A percentile compares a stretch with the other conserved stretches of the same genome.
Evolutionary conservation across 2,888 invertebrate species (phyloP).

Genomic region (Acleris sparsana): DNA sequence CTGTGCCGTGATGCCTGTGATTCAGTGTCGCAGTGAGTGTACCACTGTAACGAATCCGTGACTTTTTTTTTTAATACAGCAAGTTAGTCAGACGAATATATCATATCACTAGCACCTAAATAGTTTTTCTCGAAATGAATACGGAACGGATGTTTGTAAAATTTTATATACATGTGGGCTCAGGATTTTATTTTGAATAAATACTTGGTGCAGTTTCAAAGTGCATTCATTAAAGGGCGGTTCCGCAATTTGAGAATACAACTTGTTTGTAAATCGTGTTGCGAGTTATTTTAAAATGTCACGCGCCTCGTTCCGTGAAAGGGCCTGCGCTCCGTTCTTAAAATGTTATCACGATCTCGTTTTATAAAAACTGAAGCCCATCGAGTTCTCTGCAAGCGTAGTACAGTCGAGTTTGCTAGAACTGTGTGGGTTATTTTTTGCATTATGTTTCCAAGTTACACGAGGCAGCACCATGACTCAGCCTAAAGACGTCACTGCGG

Average conservation of each 20-base stretch:
- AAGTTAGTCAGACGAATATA: not conserved
- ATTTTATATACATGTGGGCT: too few relatives aligned
- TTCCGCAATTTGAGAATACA: slow-evolving; percentile 37
- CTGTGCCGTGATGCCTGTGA: slow-evolving; percentile 26
- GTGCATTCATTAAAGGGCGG: slow-evolving; percentile 16
- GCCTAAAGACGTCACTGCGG: slow-evolving; percentile 45
- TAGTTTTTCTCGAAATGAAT: too few relatives aligned
- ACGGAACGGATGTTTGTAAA: too few relatives aligned
- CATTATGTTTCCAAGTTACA: slow-evolving; percentile 9
- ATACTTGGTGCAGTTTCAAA: slow-evolving; percentile 8
- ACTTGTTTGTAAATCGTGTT: slow-evolving; percentile 45
- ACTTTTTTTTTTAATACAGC: not conserved
- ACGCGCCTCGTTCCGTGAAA: slow-evolving; percentile 61
- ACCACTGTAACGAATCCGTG: slow-evolving; percentile 12
- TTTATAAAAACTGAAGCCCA: slow-evolving; percentile 54
- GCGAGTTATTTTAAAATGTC: slow-evolving; percentile 65
- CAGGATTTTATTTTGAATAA: not conserved
- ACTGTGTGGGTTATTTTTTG: slow-evolving; percentile 16
- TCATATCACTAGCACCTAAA: not conserved
- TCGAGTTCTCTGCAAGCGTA: slow-evolving; percentile 37
- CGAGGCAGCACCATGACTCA: slow-evolving; percentile 46
- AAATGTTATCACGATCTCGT: slow-evolving; percentile 72
- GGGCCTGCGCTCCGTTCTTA: slow-evolving; percentile 58
- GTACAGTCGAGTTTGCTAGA: slow-evolving; percentile 21
- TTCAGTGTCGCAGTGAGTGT: slow-evolving; percentile 17